Percentiles rank a stretch among this genome's conserved stretches.
phyloP scores from a whole-genome alignment of 1,140 invertebrate species.

The Zaprionus capensis region DNA sequence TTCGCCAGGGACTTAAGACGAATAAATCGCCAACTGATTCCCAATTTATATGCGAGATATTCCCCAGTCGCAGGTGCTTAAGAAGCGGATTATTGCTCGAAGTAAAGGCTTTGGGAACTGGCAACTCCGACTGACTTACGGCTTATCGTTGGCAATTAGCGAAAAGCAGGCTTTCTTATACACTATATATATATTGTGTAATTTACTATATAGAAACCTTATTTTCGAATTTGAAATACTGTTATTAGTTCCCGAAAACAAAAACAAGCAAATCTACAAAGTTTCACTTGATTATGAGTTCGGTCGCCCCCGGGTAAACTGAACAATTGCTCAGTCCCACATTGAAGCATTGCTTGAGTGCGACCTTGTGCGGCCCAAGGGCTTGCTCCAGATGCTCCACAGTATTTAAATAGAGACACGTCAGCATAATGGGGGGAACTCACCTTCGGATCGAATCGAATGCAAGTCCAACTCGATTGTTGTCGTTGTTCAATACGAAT shows the following conservation, averaged over 20 bases:
- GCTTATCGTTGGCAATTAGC: neutral
- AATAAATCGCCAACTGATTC: constrained; percentile 11
- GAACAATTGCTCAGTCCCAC: constrained; percentile 30
- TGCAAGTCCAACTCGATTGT: constrained; percentile 44
- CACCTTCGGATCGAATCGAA: constrained; percentile 47
- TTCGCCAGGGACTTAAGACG: constrained; percentile 9
- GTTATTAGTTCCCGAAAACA: neutral
- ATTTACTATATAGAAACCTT: neutral
- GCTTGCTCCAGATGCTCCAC: constrained; percentile 45
- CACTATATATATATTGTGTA: neutral
- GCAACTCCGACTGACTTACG: neutral
- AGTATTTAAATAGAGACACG: constrained; percentile 27
- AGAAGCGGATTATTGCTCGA: neutral
- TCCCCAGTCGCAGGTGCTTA: neutral
- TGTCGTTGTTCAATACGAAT: constrained; percentile 33
- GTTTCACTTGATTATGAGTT: neutral
- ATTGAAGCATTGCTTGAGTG: constrained; percentile 3
- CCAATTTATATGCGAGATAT: constrained; percentile 1
- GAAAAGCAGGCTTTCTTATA: neutral
- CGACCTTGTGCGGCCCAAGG: constrained; percentile 34
- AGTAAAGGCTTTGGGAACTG: neutral
- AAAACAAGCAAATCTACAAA: neutral
- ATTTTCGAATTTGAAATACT: neutral
- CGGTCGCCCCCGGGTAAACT: constrained; percentile 8
- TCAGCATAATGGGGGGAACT: constrained; percentile 43